Evolutionary conservation across 2,797 vertebrate genomes (phyloP).

Genomic region (Sebastolobus alascanus): DNA sequence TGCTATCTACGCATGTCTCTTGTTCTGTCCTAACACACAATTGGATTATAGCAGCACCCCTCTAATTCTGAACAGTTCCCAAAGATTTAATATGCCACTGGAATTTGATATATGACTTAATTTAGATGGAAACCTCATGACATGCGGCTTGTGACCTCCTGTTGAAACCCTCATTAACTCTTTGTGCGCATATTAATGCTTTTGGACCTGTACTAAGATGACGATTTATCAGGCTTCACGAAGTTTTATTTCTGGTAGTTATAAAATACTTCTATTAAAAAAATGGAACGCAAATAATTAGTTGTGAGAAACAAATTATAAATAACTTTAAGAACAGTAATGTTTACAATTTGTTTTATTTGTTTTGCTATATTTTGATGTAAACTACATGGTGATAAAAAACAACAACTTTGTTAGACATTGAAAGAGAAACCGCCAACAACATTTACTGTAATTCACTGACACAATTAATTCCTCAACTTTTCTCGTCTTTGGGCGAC

Average conservation of each 20-base stretch:
- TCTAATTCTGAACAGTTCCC: constrained; percentile 74
- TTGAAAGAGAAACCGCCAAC: background rate
- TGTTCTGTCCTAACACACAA: constrained; percentile 74
- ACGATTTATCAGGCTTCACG: background rate
- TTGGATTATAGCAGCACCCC: constrained; percentile 80
- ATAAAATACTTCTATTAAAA: background rate
- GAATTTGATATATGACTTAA: constrained; percentile 85
- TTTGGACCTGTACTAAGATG: background rate
- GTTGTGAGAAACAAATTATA: background rate
- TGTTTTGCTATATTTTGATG: background rate
- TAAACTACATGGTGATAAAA: background rate
- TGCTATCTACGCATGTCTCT: constrained; percentile 57
- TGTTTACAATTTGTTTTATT: background rate
- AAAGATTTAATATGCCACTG: constrained; percentile 85
- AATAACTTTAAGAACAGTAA: background rate
- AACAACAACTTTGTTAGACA: background rate
- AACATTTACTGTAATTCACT: background rate
- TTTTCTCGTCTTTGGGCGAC: background rate
- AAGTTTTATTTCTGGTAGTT: background rate
- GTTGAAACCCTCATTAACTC: constrained; percentile 71
- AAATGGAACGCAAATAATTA: background rate
- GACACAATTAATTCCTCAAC: background rate
- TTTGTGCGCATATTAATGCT: constrained; percentile 62
- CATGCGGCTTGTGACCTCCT: constrained; percentile 82
- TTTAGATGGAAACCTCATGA: constrained; percentile 86